Evolutionary conservation across 2,888 invertebrate genomes (phyloP), one percentile per base, ranked within the genome.

Genomic region (Ochlodes sylvanus): DNA sequence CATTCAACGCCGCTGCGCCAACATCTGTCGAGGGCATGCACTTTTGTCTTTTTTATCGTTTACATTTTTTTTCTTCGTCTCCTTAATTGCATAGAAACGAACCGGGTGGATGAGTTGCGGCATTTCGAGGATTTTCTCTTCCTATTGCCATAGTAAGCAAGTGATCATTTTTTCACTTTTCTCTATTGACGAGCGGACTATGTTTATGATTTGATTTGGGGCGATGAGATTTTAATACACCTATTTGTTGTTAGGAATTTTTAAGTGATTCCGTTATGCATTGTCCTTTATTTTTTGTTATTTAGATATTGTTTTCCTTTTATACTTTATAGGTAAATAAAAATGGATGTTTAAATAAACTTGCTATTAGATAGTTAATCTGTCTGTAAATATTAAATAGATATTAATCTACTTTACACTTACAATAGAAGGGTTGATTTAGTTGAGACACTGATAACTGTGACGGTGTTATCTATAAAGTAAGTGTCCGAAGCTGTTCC

Each of bases 1-100:
- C 87, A 84, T 82, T 90, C 90, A 86, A 78, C 84, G 84, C 81
- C 79, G 76, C 79, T 83, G 83, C 88, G 85, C 85, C 85, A 83
- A 85, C 91, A 90, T 90, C 90, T 90, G 90, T 85, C 84, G 83
- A 77, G 76, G 79, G 81, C 83, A 76, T 86, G 85, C 84, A 82
- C 80, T 86, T 85, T 85, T 86, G 81, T 77, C 78, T 80, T 81
- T 81, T 81, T 79, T 78, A 75, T 77, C 75, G 75, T 73, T 70
- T 57, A 52, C 47, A 44, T 19, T 62, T 54, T 67, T 62, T 62
- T 56, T 56, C 50, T 50, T 55, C 47, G 62, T 62, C 56, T 68
- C 75, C 79, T 81, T 85, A 86, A 89, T 86, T 88, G 83, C 84
- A 78, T 77, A 76, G 81, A 82, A 83, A 84, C 85, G 77, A 50